These are phyloP conservation scores for Dinomys branickii DNA, from an alignment of 2,113 vertebrate genomes.

Conservation along the genomic window DNA sequence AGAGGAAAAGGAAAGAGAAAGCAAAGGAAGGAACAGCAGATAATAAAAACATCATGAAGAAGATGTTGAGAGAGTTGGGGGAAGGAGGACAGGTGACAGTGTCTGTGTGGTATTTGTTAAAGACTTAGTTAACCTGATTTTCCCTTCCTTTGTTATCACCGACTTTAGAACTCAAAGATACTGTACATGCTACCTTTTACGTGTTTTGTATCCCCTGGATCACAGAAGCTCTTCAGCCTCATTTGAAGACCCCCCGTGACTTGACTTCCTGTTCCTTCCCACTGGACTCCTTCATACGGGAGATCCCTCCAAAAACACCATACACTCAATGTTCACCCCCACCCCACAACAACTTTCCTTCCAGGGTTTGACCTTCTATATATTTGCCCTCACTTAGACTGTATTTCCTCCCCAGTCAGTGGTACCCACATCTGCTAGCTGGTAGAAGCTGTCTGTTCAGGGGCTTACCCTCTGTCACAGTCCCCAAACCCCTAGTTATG, in stretches of 20 bases:
- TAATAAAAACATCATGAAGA: not conserved
- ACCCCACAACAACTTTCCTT: no score
- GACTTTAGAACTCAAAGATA: constrained; percentile 38
- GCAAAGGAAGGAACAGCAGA: not conserved
- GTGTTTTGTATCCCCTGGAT: not conserved
- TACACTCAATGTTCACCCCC: not conserved
- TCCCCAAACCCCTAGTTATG: not conserved
- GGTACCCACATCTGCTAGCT: not conserved
- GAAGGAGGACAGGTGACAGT: not conserved
- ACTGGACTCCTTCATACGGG: not conserved
- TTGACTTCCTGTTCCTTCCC: not conserved
- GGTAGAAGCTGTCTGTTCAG: not conserved
- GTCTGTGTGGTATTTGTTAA: not conserved
- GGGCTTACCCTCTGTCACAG: not conserved
- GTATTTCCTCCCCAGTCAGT: not conserved
- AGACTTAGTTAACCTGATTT: constrained; percentile 14
- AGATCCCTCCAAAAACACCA: not conserved
- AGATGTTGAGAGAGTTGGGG: not conserved
- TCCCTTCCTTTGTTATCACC: constrained; percentile 29
- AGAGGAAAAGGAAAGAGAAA: not conserved
- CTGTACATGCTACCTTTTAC: not conserved
- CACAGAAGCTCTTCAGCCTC: not conserved
- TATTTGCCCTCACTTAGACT: not conserved
- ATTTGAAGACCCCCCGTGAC: not conserved
- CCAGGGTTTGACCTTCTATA: not conserved